phyloP scores from a whole-genome alignment of 1,140 invertebrate genomes.

The Plutomurus gul region DNA sequence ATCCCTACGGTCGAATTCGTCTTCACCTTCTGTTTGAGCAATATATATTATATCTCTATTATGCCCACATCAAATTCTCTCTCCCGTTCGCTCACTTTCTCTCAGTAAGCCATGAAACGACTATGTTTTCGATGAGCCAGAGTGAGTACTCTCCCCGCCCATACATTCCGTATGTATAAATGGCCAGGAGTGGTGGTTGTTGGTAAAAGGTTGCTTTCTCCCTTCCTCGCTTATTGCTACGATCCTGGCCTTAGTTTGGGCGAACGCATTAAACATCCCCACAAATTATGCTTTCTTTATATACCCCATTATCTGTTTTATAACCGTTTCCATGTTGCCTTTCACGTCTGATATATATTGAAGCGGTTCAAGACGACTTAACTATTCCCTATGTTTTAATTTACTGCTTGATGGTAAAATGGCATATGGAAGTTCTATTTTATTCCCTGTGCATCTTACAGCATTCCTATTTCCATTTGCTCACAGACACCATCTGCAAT shows the following conservation, averaged over 20 bases:
- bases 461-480: background rate
- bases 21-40: conserved; percentile 4
- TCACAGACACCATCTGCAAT: background rate
- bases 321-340: background rate
- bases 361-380: background rate
- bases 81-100: background rate
- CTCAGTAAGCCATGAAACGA: background rate
- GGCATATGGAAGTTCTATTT: background rate
- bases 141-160: background rate
- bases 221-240: background rate
- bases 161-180: too few relatives aligned
- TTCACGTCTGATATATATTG: background rate
- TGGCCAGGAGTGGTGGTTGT: too few relatives aligned
- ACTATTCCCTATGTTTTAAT: conserved; percentile 1
- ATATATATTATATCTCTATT: conserved; percentile 20
- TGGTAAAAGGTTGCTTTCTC: background rate
- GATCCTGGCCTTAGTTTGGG: background rate
- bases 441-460: background rate
- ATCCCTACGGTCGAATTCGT: conserved; percentile 9
- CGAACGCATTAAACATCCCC: conserved; percentile 2
- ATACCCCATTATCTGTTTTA: conserved; percentile 16
- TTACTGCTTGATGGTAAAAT: conserved; percentile 1
- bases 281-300: conserved; percentile 28
- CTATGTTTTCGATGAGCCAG: too few relatives aligned
- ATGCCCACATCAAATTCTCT: background rate